Evolutionary conservation across 2,797 vertebrate species (phyloP).

Genomic region (Apogon hyalosoma): DNA sequence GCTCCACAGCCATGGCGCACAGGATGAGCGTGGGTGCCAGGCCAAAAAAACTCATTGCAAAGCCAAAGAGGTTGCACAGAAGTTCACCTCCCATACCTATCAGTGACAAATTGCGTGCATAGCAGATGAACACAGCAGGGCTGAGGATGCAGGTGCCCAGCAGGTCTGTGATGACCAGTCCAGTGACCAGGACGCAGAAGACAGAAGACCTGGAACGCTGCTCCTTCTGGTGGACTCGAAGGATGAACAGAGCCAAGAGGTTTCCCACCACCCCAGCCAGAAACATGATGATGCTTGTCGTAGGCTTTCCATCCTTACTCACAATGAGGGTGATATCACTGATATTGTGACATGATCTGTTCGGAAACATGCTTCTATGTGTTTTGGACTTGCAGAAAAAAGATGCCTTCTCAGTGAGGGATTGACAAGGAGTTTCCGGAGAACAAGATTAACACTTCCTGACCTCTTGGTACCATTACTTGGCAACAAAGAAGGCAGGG

Average conservation of each 20-base stretch:
- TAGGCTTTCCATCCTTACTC: slow-evolving; percentile 70
- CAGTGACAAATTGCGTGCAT: slow-evolving; percentile 82
- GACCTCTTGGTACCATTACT: slow-evolving; percentile 30
- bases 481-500: slow-evolving; percentile 11
- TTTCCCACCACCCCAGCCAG: slow-evolving; percentile 88
- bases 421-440: slow-evolving; percentile 5
- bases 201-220: slow-evolving; percentile 85
- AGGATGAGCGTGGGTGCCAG: slow-evolving; percentile 90
- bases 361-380: slow-evolving; percentile 60
- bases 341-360: slow-evolving; percentile 65
- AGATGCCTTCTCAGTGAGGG: slow-evolving; percentile 16
- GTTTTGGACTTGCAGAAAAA: slow-evolving; percentile 4
- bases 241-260: slow-evolving; percentile 88
- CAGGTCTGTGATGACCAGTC: slow-evolving; percentile 90
- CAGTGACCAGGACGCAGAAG: slow-evolving; percentile 91
- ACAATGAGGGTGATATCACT: slow-evolving; percentile 48
- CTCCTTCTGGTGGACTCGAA: slow-evolving; percentile 85
- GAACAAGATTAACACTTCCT: not conserved
- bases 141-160: slow-evolving; percentile 91
- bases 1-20: slow-evolving; percentile 91
- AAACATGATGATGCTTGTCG: slow-evolving; percentile 89
- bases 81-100: slow-evolving; percentile 65
- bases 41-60: slow-evolving; percentile 91
- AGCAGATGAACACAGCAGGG: slow-evolving; percentile 89
- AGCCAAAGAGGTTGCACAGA: slow-evolving; percentile 88